Percentiles rank a stretch among this genome's conserved stretches.
Conservation (phyloP, 1,140 invertebrate genomes). For the Trialeurodes vaporariorum region DNA sequence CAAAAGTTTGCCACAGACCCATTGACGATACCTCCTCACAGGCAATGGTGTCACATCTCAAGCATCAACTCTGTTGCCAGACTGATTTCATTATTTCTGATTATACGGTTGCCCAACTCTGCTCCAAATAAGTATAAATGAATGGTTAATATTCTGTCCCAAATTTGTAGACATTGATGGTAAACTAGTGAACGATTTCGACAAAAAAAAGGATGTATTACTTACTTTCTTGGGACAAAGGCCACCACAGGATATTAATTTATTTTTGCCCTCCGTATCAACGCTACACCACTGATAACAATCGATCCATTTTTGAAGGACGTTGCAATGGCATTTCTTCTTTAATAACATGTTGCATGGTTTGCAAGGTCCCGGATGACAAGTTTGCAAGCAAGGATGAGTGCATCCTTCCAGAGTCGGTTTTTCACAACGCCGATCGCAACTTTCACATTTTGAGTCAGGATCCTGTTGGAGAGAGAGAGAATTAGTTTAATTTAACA, state of each 20-base stretch:
- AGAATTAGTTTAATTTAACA: conserved; percentile 17
- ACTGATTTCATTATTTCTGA: too few species aligned
- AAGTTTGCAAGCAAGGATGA: conserved; percentile 61
- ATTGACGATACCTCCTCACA: too few species aligned
- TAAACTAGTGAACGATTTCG: too few species aligned
- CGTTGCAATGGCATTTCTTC: conserved; percentile 64
- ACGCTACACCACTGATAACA: conserved; percentile 52
- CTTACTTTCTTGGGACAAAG: conserved; percentile 74
- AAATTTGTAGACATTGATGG: too few species aligned
- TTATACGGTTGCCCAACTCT: too few species aligned
- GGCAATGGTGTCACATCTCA: too few species aligned
- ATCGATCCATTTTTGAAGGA: conserved; percentile 55
- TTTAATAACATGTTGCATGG: conserved; percentile 59
- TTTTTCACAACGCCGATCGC: conserved; percentile 54
- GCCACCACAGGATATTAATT: conserved; percentile 59
- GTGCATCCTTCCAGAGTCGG: conserved; percentile 59
- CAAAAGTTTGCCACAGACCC: too few species aligned
- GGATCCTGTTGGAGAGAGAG: conserved; percentile 23
- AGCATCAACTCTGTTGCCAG: too few species aligned
- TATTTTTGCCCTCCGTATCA: conserved; percentile 36
- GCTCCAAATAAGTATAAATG: too few species aligned
- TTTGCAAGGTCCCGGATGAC: conserved; percentile 57
- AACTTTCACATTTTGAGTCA: conserved; percentile 51
- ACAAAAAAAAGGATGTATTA: too few species aligned
- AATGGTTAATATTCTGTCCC: too few species aligned